These are phyloP conservation scores for Poeciliopsis retropinna DNA, from an alignment of 2,113 vertebrate genomes.

Conservation along the genomic window DNA sequence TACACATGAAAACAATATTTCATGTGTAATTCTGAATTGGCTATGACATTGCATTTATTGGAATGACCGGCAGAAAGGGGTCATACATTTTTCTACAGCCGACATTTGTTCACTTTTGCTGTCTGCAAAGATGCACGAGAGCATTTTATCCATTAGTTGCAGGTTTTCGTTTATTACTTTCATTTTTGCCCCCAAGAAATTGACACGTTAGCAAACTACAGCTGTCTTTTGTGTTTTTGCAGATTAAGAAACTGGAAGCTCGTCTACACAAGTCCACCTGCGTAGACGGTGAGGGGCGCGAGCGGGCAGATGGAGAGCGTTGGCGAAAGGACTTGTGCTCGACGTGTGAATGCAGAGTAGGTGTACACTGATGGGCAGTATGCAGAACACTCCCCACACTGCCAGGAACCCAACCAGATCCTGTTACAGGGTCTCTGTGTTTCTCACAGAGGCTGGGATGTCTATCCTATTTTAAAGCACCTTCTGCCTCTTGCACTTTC, in stretches of 20 bases:
- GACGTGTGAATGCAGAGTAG: constrained; percentile 90
- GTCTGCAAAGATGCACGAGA: not conserved
- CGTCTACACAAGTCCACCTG: constrained; percentile 90
- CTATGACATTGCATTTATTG: not conserved
- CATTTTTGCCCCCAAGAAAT: not conserved
- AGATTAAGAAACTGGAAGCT: constrained; percentile 96
- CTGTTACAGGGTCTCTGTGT: not conserved
- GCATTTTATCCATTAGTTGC: not conserved
- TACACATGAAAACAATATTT: not conserved
- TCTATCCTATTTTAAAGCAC: constrained; percentile 5
- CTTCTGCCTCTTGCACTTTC: constrained; percentile 10
- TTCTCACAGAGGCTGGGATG: not conserved
- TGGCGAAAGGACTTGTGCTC: constrained; percentile 92
- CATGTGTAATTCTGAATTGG: not conserved
- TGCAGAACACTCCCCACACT: not conserved
- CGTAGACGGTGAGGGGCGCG: constrained; percentile 83
- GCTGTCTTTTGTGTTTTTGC: constrained; percentile 19
- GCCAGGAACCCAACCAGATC: not conserved
- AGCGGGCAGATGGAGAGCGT: constrained; percentile 80
- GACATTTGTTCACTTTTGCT: not conserved
- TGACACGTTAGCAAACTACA: not conserved
- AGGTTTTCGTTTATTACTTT: not conserved
- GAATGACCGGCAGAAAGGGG: not conserved
- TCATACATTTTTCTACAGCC: not conserved
- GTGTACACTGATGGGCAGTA: constrained; percentile 48